A percentile compares a stretch with the other conserved stretches of the same genome.
These are phyloP conservation scores for Hylaeus volcanicus DNA, from an alignment of 1,140 invertebrate species.

Conservation along the genomic window DNA sequence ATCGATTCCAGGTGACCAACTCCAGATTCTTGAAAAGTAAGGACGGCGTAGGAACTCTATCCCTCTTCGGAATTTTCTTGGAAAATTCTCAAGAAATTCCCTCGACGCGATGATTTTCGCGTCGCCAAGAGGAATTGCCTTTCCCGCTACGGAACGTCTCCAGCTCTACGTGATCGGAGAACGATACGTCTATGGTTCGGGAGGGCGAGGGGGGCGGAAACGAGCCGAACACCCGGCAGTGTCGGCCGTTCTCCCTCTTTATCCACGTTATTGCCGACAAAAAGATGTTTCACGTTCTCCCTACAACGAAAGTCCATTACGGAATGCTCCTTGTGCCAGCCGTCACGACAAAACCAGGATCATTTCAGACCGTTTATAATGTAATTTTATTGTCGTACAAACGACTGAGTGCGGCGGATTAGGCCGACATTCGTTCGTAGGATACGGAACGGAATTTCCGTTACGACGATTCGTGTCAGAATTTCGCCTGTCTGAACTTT, in stretches of 20 bases:
- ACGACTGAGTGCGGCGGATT: not conserved
- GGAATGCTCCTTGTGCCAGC: constrained; percentile 40
- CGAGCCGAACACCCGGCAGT: constrained; percentile 29
- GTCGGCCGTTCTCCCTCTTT: constrained; percentile 39
- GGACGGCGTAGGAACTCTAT: not conserved
- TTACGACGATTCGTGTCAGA: not conserved
- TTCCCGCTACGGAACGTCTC: constrained; percentile 33
- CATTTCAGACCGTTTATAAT: constrained; percentile 37
- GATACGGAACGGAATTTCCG: not conserved
- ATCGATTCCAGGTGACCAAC: constrained; percentile 29
- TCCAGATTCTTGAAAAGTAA: constrained; percentile 33
- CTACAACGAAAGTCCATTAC: constrained; percentile 65
- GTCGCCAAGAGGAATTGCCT: constrained; percentile 28
- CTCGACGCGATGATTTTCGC: constrained; percentile 3
- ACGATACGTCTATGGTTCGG: constrained; percentile 51
- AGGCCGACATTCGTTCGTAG: not conserved
- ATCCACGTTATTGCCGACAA: constrained; percentile 59
- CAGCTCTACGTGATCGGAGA: constrained; percentile 62
- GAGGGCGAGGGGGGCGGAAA: constrained; percentile 7
- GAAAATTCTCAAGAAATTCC: constrained; percentile 15
- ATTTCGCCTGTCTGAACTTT: not conserved
- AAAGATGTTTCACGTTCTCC: constrained; percentile 54
- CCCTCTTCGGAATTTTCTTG: constrained; percentile 34
- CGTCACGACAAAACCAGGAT: constrained; percentile 18
- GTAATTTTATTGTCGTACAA: not conserved